Base-by-base conservation (phyloP, 2,113 vertebrate genomes). In the Mirounga angustirostris region DNA sequence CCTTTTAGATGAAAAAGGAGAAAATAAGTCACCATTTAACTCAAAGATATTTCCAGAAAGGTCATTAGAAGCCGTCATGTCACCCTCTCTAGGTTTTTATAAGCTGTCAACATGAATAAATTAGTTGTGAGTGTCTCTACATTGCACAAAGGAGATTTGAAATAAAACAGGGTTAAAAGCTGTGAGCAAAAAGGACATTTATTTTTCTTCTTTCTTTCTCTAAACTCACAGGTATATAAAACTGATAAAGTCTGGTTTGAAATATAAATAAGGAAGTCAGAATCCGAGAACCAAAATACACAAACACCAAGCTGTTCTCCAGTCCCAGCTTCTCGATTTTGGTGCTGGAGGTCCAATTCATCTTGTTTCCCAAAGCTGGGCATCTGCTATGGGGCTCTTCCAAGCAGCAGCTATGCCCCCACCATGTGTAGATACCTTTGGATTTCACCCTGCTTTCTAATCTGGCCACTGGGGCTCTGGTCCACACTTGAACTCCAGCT, bases 1-100 rank as follows among this genome's bases (percentile, higher is more conserved):
- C 13, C 69, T 89, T 96, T 83, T 26, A 74, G 82, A 84, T 26
- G 13, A 76, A 78, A 86, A 73, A 82, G 79, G 21, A 97, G 22
- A 83, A 59, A 73, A 96, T 36, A 87, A 88, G 85, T 43, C n/a
- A 80, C 43, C 79, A 30, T 65, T 90, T 80, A 80, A 78, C 21
- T 10, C 78, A 94, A 30, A 30, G 54, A 24, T 46, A 81, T 81
- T 90, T 95, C 63, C 85, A 95, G 94, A 73, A 86, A 98, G 73
- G 21, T 79, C 43, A 56, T 81, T 50, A 86, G 40, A 91, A 97
- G 65, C 46, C 69, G 56, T n/a, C n/a, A 4, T 40, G 40, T 71
- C 78, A 65, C 52, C 56, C 13, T 85, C 24, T 67, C 22, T 59
- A 21, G 74, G 74, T 58, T 92, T 79, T 59, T 78, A 26, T 36